Base-by-base conservation (phyloP, 2,888 invertebrate genomes). In the Lacanobia wlatinum region DNA sequence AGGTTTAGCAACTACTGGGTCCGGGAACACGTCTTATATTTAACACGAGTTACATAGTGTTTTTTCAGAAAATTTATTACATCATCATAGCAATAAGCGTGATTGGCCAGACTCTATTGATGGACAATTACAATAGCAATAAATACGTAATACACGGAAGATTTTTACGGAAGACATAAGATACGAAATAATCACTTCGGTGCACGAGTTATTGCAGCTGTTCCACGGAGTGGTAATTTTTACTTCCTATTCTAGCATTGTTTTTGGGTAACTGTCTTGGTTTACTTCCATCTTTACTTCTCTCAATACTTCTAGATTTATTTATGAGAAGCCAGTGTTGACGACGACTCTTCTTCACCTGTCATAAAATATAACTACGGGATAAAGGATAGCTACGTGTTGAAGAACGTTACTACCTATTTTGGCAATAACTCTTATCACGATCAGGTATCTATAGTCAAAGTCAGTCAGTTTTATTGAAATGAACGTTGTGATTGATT, bases 81-180 rank as follows among this genome's bases (percentile, higher is more conserved):
- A 8, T 80, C 59, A 8, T 80, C 34, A 66, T 46, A 40, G 21
- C 12, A n/a, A 43, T n/a, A 58, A 46, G 3, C 14, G 16, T 67
- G 38, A 65, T 48, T 63, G 21, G 10, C 14, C 23, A 56, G 6
- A 58, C 18, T 59, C 21, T n/a, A 59, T 65, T 70, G 43, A 71
- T 56, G 18, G 52, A n/a, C 18, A 65, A 62, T 64, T 64, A 60
- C n/a, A 48, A 66, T 52, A 66, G 62, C 23, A 70, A 76, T 80
- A 76, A 63, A 65, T 16, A 62, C 50, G 61, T 56, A 70, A 76
- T 12, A 80, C 53, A 55, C 62, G 80, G 80, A 75, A 80, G 43
- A 58, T 43, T 46, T 53, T 60, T n/a, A 28, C 50, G 69, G 70
- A 75, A 75, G 56, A 28, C 56, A 58, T 61, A 48, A 38, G 21